Evolutionary conservation across 2,113 vertebrate genomes (phyloP).

Genomic region (Rutilus rutilus): DNA sequence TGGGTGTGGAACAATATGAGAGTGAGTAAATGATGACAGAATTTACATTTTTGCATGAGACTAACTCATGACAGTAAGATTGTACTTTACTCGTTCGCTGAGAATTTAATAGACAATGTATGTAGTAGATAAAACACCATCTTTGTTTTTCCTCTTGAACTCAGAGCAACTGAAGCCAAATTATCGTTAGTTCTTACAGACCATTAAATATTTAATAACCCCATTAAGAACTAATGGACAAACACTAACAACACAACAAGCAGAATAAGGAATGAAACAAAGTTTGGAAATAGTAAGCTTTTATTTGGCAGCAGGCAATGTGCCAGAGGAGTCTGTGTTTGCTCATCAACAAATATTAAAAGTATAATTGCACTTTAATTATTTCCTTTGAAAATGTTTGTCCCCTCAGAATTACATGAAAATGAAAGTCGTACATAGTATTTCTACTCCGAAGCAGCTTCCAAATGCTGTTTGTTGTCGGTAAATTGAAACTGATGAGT

Average conservation of each 20-base stretch:
- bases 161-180: background rate
- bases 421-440: background rate
- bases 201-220: conserved; percentile 73
- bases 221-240: conserved; percentile 69
- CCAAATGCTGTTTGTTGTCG: background rate
- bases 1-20: background rate
- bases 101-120: background rate
- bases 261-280: conserved; percentile 33
- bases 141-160: conserved; percentile 12
- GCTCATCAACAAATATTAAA: background rate
- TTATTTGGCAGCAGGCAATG: conserved; percentile 45
- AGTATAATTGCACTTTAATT: conserved; percentile 16
- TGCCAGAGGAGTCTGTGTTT: conserved; percentile 1
- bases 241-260: background rate
- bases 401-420: background rate
- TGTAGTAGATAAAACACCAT: background rate
- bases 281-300: conserved; percentile 29
- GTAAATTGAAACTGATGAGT: conserved; percentile 14
- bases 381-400: background rate
- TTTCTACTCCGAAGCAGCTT: background rate
- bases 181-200: conserved; percentile 61
- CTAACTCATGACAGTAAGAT: background rate
- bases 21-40: background rate
- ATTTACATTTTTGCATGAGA: background rate
- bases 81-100: background rate